Evolutionary conservation across 2,888 invertebrate species (phyloP).

Genomic region (Frankliniella intonsa): DNA sequence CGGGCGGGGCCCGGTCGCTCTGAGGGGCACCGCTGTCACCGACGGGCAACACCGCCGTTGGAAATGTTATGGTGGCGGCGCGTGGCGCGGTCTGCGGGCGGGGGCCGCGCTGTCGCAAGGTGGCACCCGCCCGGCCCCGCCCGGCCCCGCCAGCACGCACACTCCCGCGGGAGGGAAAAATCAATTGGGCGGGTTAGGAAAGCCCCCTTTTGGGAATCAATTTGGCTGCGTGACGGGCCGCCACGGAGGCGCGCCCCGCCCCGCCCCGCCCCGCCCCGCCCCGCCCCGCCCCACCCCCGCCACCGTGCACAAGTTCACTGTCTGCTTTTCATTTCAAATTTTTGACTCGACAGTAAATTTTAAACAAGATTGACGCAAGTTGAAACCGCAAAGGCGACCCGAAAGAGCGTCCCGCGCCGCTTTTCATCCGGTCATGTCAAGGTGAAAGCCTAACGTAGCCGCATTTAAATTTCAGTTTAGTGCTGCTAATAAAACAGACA

Average conservation of each 20-base stretch:
- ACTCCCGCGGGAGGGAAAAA: neutral
- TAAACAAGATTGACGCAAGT: too few relatives aligned
- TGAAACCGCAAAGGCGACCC: too few relatives aligned
- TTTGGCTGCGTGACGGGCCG: neutral
- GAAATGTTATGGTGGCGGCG: neutral
- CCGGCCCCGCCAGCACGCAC: neutral
- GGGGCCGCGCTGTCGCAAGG: constrained; percentile 4
- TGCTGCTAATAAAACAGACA: too few relatives aligned
- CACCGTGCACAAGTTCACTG: too few relatives aligned
- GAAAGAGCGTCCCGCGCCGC: too few relatives aligned
- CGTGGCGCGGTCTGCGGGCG: neutral
- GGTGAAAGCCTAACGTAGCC: too few relatives aligned
- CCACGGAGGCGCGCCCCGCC: neutral
- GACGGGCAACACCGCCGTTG: constrained; percentile 1
- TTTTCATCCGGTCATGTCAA: too few relatives aligned
- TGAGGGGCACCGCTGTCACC: constrained; percentile 25
- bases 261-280: neutral
- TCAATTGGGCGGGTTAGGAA: neutral
- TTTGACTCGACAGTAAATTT: too few relatives aligned
- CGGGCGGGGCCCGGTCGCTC: neutral
- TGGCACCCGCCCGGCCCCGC: neutral
- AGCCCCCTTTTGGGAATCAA: neutral
- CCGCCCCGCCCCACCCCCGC: neutral
- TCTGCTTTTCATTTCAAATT: too few relatives aligned
- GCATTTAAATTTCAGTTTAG: too few relatives aligned